Conservation (phyloP, 2,888 invertebrate genomes). For the Aphidius colemani region DNA sequence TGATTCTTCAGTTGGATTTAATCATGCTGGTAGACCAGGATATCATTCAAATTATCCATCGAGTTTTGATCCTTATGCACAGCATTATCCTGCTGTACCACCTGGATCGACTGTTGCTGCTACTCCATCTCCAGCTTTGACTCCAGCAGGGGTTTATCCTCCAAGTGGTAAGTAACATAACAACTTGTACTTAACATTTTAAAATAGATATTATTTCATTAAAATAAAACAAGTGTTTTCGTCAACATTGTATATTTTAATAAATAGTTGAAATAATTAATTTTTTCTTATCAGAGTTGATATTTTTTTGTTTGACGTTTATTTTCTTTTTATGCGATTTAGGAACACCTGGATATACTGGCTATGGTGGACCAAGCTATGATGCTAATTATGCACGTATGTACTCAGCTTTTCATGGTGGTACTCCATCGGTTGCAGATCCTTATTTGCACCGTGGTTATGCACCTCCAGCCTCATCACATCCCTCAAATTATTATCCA, state of each 20-base stretch:
- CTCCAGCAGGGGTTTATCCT: constrained; percentile 53
- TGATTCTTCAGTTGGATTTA: constrained; percentile 52
- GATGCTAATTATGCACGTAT: constrained; percentile 56
- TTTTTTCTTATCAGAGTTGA: too few relatives aligned
- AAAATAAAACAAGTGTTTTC: not conserved
- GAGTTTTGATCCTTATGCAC: constrained; percentile 56
- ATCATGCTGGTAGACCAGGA: constrained; percentile 52
- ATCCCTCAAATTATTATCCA: constrained; percentile 57
- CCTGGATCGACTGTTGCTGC: too few relatives aligned
- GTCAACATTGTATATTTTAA: not conserved
- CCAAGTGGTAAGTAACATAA: constrained; percentile 47
- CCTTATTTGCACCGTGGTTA: constrained; percentile 57
- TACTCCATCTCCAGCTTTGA: constrained; percentile 29
- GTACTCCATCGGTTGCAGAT: constrained; percentile 53
- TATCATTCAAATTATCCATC: constrained; percentile 56
- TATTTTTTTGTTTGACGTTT: not conserved
- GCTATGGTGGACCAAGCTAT: constrained; percentile 55
- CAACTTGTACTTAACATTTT: not conserved
- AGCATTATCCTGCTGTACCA: constrained; percentile 52
- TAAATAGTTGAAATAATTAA: too few relatives aligned
- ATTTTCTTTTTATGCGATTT: constrained; percentile 5
- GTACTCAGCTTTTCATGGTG: constrained; percentile 57
- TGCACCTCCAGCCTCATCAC: constrained; percentile 52
- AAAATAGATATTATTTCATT: not conserved
- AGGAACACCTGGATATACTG: constrained; percentile 54